Percentiles rank a stretch among this genome's conserved stretches.
These are phyloP conservation scores for Bombus terrestris DNA, from an alignment of 1,140 invertebrate genomes.

Conservation along the genomic window DNA sequence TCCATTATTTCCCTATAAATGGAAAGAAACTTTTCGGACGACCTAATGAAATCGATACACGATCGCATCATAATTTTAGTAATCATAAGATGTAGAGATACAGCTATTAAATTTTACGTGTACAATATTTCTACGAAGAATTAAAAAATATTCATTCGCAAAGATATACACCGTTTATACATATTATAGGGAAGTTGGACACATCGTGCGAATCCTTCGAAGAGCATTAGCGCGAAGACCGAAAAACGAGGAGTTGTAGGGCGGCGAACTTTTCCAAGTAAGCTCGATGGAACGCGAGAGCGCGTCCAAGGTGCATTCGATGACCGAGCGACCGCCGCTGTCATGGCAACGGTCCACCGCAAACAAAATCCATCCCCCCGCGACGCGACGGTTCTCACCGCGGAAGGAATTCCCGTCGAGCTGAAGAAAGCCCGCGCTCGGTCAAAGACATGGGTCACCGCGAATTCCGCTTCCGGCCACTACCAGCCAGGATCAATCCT, in stretches of 20 bases:
- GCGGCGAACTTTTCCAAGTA: constrained; percentile 24
- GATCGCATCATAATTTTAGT: too few relatives aligned
- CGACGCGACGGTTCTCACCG: constrained; percentile 17
- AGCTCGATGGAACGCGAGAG: constrained; percentile 14
- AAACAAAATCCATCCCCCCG: constrained; percentile 58
- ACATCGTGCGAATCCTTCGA: not conserved
- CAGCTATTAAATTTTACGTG: too few relatives aligned
- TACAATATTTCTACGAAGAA: too few relatives aligned
- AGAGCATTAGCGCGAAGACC: not conserved
- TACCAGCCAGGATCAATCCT: constrained; percentile 16
- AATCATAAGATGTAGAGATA: too few relatives aligned
- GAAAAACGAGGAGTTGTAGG: not conserved
- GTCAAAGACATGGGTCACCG: constrained; percentile 24
- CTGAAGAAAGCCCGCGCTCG: constrained; percentile 44
- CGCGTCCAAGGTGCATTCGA: constrained; percentile 57
- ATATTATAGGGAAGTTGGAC: not conserved
- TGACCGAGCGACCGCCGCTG: constrained; percentile 42
- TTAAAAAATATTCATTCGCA: not conserved
- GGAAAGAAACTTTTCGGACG: too few relatives aligned
- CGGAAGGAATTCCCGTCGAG: constrained; percentile 38
- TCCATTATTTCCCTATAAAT: too few relatives aligned
- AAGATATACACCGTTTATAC: not conserved
- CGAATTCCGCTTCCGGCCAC: constrained; percentile 41
- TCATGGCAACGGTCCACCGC: constrained; percentile 63
- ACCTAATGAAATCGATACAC: too few relatives aligned